Evolutionary conservation across 2,113 vertebrate species (phyloP).

Genomic region (Psittacara wagleri): DNA sequence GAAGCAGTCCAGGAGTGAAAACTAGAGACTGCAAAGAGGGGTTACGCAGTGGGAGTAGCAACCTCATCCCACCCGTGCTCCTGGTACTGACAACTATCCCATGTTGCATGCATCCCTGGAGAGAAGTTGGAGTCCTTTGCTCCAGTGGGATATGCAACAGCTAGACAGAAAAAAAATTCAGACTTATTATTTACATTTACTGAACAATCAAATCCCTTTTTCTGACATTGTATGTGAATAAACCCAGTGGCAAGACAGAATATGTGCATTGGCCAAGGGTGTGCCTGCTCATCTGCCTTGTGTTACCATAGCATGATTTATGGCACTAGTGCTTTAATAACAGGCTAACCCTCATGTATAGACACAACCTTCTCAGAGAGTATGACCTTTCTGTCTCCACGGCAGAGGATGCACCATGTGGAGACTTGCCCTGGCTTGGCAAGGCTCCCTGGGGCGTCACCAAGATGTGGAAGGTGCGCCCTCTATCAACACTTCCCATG

Average conservation of each 20-base stretch:
- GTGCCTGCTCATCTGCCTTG: accelerated
- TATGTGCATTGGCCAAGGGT: background rate
- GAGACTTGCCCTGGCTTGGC: accelerated
- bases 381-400: background rate
- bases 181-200: background rate
- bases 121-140: background rate
- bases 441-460: accelerated
- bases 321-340: background rate
- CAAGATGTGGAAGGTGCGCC: accelerated
- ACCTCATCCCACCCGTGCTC: accelerated
- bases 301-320: background rate
- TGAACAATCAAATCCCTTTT: background rate
- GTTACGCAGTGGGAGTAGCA: accelerated
- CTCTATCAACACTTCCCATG: background rate
- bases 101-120: accelerated
- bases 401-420: accelerated
- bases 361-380: accelerated
- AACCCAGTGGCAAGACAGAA: background rate
- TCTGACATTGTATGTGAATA: background rate
- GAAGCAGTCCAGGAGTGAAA: background rate
- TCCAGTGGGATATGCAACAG: background rate
- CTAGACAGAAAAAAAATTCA: background rate
- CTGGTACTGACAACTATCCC: background rate
- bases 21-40: background rate
- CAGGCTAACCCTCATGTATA: accelerated